A percentile compares a stretch with the other conserved stretches of the same genome.
These are phyloP conservation scores for Tauraco erythrolophus DNA, from an alignment of 2,113 vertebrate genomes.

Conservation along the genomic window DNA sequence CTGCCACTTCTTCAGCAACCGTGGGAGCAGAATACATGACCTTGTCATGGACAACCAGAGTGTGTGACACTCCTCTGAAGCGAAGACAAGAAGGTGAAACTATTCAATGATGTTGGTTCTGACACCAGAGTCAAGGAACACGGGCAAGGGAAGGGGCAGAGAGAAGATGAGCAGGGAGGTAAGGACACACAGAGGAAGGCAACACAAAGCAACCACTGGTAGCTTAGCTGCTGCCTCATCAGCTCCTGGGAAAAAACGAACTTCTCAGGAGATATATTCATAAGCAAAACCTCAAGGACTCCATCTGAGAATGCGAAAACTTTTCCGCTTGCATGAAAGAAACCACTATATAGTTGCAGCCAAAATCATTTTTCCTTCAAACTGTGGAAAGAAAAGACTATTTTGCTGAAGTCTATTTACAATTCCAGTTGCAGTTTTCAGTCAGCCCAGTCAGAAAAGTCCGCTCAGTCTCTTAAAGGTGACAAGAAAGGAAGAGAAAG, in stretches of 20 bases:
- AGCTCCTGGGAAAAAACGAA: neutral
- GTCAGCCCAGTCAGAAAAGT: neutral
- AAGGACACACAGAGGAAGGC: fast-evolving
- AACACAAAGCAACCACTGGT: neutral
- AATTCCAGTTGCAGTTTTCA: neutral
- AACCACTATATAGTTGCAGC: constrained; percentile 2
- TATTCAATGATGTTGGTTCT: neutral
- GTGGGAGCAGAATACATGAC: neutral
- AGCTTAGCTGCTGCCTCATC: neutral
- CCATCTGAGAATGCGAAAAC: constrained; percentile 24
- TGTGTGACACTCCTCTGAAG: neutral
- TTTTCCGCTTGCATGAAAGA: constrained; percentile 18
- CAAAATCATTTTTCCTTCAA: neutral
- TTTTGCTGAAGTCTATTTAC: constrained; percentile 1
- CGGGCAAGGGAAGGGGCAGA: neutral
- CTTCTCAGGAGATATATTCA: constrained; percentile 39
- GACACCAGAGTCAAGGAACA: neutral
- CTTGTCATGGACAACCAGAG: neutral
- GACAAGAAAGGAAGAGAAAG: neutral
- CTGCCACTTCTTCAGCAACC: neutral
- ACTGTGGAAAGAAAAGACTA: neutral
- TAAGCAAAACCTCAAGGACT: constrained; percentile 54
- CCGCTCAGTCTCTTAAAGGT: neutral
- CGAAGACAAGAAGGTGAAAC: neutral
- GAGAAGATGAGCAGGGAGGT: neutral